These are phyloP conservation scores for Patella ulyssiponensis DNA, from an alignment of 2,888 invertebrate genomes.

Conservation along the genomic window DNA sequence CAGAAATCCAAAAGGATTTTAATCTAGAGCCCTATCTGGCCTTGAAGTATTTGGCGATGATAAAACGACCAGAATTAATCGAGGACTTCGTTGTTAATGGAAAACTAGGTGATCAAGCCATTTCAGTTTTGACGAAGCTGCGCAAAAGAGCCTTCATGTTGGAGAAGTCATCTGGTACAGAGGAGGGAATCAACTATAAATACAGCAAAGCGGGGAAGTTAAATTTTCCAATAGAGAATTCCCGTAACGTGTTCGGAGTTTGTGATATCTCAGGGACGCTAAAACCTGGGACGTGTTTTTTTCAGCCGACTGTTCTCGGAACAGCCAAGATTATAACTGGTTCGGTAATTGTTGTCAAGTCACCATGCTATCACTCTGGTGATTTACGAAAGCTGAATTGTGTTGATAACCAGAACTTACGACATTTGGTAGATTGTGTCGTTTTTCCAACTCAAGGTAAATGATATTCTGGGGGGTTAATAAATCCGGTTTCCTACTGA, in stretches of 20 bases:
- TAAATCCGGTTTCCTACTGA: no score
- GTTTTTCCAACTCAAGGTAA: constrained; percentile 18
- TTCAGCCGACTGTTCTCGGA: background rate
- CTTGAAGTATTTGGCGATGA: background rate
- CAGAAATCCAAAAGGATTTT: background rate
- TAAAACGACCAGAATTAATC: background rate
- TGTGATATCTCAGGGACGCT: constrained; percentile 11
- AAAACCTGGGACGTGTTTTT: constrained; percentile 1
- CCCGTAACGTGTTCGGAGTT: constrained; percentile 10
- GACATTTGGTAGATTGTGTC: constrained; percentile 7
- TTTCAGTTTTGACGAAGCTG: background rate
- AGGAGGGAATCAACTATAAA: background rate
- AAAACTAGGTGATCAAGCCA: background rate
- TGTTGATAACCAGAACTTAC: constrained; percentile 6
- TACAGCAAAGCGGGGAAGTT: constrained; percentile 3
- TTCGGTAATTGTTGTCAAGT: constrained; percentile 11
- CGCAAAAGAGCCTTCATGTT: background rate
- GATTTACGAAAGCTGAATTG: constrained; percentile 14
- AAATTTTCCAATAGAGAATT: constrained; percentile 9
- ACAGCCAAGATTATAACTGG: background rate
- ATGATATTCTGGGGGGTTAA: no score
- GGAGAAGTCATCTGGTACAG: background rate
- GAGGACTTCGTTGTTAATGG: background rate
- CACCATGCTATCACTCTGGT: constrained; percentile 14
- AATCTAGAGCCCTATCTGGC: no score